These are phyloP conservation scores for Pseudomugil tenellus DNA, from an alignment of 2,797 vertebrate genomes.

Conservation along the genomic window DNA sequence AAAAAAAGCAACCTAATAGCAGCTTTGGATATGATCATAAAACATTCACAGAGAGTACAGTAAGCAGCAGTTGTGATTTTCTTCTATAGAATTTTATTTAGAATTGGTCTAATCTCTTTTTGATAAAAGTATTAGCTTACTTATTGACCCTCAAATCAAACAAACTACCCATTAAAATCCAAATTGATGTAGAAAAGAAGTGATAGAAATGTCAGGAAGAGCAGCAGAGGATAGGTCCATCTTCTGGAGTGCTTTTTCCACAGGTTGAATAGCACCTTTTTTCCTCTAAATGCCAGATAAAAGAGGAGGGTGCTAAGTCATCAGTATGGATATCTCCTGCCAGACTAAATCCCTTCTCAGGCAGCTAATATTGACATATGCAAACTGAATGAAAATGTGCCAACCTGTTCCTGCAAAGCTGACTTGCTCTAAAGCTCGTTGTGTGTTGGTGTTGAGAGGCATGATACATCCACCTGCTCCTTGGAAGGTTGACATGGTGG, in stretches of 20 bases:
- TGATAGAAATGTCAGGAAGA: not conserved
- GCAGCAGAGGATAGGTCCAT: not conserved
- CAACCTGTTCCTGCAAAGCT: not conserved
- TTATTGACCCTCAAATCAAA: not conserved
- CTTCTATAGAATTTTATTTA: not conserved
- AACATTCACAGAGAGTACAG: not conserved
- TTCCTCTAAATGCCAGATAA: not conserved
- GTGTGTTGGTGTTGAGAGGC: not conserved
- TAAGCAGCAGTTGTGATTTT: not conserved
- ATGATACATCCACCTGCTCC: not conserved
- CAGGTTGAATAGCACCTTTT: not conserved
- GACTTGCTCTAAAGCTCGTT: not conserved
- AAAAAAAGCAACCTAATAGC: not conserved
- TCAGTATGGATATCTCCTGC: constrained; percentile 13
- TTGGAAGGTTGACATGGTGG: not conserved
- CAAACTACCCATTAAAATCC: not conserved
- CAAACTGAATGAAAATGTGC: constrained; percentile 16
- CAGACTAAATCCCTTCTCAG: constrained; percentile 18
- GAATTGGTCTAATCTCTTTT: not conserved
- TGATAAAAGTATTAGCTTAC: not conserved
- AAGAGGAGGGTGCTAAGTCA: not conserved
- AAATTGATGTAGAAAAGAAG: not conserved
- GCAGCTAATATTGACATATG: constrained; percentile 15
- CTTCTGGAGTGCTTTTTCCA: not conserved
- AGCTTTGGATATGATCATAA: not conserved